Evolutionary conservation across 1,140 invertebrate genomes (phyloP).

Genomic region (Coboldia fuscipes): DNA sequence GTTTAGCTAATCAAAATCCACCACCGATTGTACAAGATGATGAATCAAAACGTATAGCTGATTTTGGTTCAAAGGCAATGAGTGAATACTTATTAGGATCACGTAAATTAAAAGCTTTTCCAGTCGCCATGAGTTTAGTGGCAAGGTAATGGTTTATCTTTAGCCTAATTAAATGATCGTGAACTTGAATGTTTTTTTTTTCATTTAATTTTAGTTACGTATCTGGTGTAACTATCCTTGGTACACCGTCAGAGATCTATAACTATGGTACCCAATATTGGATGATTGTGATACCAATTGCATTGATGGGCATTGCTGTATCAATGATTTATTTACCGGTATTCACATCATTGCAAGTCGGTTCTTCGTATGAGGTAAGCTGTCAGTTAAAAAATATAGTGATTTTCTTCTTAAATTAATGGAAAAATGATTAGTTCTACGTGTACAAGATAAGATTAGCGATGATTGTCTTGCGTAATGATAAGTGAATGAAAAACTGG

Average conservation of each 20-base stretch:
- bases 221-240: conserved; percentile 72
- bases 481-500: too few species aligned
- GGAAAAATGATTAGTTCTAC: neutral
- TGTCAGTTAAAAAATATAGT: conserved; percentile 1
- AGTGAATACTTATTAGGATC: conserved; percentile 54
- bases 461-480: conserved; percentile 5
- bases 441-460: conserved; percentile 1
- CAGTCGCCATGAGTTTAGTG: conserved; percentile 61
- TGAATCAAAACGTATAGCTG: conserved; percentile 13
- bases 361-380: conserved; percentile 63
- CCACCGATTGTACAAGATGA: conserved; percentile 8
- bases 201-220: conserved; percentile 39
- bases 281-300: conserved; percentile 43
- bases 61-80: conserved; percentile 22
- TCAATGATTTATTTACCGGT: conserved; percentile 60
- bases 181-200: conserved; percentile 3
- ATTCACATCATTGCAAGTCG: conserved; percentile 53
- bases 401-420: neutral
- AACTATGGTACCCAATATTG: conserved; percentile 65
- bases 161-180: conserved; percentile 32
- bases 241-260: conserved; percentile 72
- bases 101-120: conserved; percentile 45
- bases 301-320: conserved; percentile 41
- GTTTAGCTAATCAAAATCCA: conserved; percentile 21
- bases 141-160: conserved; percentile 35